A percentile compares a stretch with the other conserved stretches of the same genome.
Evolutionary conservation across 2,113 vertebrate species (phyloP).

Genomic region (Daphoenositta chrysoptera): DNA sequence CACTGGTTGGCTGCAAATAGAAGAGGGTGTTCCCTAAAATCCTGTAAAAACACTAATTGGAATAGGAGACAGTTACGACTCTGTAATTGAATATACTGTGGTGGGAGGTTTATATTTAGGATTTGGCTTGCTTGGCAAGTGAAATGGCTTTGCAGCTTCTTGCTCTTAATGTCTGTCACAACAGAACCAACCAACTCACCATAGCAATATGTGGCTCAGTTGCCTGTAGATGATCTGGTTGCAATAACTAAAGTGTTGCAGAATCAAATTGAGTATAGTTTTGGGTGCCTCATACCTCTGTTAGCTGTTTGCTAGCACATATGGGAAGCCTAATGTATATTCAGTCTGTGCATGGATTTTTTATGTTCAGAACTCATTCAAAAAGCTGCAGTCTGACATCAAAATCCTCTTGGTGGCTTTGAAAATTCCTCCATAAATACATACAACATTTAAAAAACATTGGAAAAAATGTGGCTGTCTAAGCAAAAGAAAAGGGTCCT

Average conservation of each 20-base stretch:
- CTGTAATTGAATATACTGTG: background rate
- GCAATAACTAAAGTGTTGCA: background rate
- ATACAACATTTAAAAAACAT: background rate
- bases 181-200: background rate
- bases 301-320: background rate
- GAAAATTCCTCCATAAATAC: slow-evolving; percentile 1
- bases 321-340: background rate
- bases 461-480: background rate
- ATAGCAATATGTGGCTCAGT: background rate
- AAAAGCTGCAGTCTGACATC: background rate
- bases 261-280: background rate
- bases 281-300: background rate
- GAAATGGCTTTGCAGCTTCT: background rate
- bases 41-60: background rate
- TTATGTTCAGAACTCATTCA: background rate
- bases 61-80: background rate
- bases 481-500: background rate
- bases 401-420: slow-evolving; percentile 13
- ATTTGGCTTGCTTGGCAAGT: background rate
- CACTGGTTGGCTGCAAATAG: background rate
- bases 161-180: background rate
- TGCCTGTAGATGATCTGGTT: background rate
- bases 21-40: background rate
- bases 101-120: background rate
- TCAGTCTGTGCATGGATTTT: background rate